These are phyloP conservation scores for Trissoscelio sp. DNA, from an alignment of 2,888 invertebrate genomes.

Conservation along the genomic window DNA sequence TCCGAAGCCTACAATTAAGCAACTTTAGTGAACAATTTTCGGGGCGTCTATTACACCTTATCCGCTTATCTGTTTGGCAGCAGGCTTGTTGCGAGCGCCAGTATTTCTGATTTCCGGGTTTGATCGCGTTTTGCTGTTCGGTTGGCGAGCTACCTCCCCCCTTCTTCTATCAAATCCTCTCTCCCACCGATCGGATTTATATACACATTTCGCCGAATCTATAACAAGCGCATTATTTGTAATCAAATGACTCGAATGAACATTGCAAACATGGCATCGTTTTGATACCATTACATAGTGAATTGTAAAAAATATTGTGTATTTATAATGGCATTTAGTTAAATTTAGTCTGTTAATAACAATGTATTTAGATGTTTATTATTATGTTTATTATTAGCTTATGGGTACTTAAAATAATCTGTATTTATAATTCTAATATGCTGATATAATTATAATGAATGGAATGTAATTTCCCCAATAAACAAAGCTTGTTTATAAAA, in stretches of 20 bases:
- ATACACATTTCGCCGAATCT: constrained; percentile 38
- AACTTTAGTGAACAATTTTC: constrained; percentile 43
- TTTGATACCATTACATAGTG: too few relatives aligned
- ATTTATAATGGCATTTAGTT: too few relatives aligned
- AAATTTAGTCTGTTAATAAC: too few relatives aligned
- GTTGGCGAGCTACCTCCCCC: constrained; percentile 1
- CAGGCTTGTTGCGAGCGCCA: constrained; percentile 28
- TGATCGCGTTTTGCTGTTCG: constrained; percentile 45
- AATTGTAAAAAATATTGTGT: too few relatives aligned
- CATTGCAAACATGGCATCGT: constrained; percentile 11
- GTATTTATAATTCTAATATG: too few relatives aligned
- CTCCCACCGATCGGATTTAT: constrained; percentile 37
- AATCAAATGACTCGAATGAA: constrained; percentile 41
- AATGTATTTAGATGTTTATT: too few relatives aligned
- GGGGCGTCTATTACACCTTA: constrained; percentile 43
- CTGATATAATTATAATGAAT: too few relatives aligned
- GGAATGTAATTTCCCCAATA: too few relatives aligned
- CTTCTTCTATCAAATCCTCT: background rate
- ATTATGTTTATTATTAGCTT: too few relatives aligned
- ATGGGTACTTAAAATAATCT: too few relatives aligned
- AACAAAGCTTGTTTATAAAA: too few relatives aligned
- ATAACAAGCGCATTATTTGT: constrained; percentile 33
- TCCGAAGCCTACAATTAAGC: constrained; percentile 49
- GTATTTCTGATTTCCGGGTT: constrained; percentile 45
- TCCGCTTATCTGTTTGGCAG: constrained; percentile 62